Base-by-base conservation (phyloP, 2,797 vertebrate genomes). In the Danio tinwini region DNA sequence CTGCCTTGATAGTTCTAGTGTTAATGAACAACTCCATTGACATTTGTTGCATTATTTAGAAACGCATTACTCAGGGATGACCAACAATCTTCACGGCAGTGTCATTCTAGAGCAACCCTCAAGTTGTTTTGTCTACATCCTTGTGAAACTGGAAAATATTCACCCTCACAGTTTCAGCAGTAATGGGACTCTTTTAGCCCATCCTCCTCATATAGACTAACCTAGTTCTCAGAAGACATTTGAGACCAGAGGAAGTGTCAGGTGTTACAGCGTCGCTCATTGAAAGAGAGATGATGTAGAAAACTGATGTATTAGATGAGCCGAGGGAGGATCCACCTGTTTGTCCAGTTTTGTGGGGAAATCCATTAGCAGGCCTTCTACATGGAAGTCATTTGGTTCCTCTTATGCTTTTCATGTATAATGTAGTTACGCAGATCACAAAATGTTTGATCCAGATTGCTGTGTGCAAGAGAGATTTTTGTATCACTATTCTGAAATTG, bases 291-390 rank as follows among this genome's bases (percentile, higher is more conserved):
- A 13, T 10, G 45, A 47, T 53, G 45, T 56, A 80, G 58, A 44
- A 56, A 64, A 53, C 16, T 62, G 29, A 14, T 70, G 3, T 64
- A 58, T 50, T 56, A 70, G 42, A 63, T 52, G 10, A 56, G 53
- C 44, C 49, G 69, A 58, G n/a, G 47, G 68, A 80, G 53, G 79
- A 81, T 78, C 63, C 44, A 87, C 85, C 81, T 81, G 85, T 81
- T 79, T 6, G 29, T 84, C 83, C 61, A 45, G 85, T 87, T 84
- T 47, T 17, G 44, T 17, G 16, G 49, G 58, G 47, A 77, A 76
- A 56, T 76, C 17, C 21, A 52, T n/a, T 5, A 45, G 58, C n/a
- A 53, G 63, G 9, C 14, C 50, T 50, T 56, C 29, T 58, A 68
- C 10, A n/a, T 71, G 69, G 58, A 71, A 77, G 80, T 47, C 6